Evolutionary conservation across 1,140 invertebrate genomes (phyloP).

Genomic region (Papilio glaucus): DNA sequence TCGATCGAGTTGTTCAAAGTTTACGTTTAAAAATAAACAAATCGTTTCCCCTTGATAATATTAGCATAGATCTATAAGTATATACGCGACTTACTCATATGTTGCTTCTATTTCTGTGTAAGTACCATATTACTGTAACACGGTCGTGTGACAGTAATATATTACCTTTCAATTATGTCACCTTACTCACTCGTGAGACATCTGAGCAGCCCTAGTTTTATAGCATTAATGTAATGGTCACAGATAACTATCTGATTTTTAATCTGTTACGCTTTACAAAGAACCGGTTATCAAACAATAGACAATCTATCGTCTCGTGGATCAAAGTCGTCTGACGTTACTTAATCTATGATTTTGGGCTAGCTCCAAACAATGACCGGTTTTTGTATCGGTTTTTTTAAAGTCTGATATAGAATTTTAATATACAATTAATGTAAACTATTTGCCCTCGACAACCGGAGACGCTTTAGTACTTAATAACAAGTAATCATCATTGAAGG

Average conservation of each 20-base stretch:
- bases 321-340: constrained; percentile 20
- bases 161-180: constrained; percentile 13
- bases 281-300: constrained; percentile 29
- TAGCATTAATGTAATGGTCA: constrained; percentile 21
- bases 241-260: constrained; percentile 19
- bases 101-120: background rate
- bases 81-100: background rate
- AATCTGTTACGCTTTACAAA: constrained; percentile 24
- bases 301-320: constrained; percentile 15
- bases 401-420: background rate
- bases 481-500: constrained; percentile 2
- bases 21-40: too few relatives aligned
- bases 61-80: too few relatives aligned
- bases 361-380: background rate
- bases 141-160: background rate
- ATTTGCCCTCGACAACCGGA: constrained; percentile 19
- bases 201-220: constrained; percentile 4
- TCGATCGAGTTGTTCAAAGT: too few relatives aligned
- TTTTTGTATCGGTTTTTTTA: constrained; percentile 16
- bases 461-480: constrained; percentile 10
- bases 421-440: constrained; percentile 14
- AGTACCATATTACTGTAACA: background rate
- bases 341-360: constrained; percentile 28
- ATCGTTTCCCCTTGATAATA: too few relatives aligned
- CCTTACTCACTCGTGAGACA: background rate